Percentiles rank a stretch among this genome's conserved stretches.
phyloP scores from a whole-genome alignment of 2,113 vertebrate species.

The Rhinogobius similis region DNA sequence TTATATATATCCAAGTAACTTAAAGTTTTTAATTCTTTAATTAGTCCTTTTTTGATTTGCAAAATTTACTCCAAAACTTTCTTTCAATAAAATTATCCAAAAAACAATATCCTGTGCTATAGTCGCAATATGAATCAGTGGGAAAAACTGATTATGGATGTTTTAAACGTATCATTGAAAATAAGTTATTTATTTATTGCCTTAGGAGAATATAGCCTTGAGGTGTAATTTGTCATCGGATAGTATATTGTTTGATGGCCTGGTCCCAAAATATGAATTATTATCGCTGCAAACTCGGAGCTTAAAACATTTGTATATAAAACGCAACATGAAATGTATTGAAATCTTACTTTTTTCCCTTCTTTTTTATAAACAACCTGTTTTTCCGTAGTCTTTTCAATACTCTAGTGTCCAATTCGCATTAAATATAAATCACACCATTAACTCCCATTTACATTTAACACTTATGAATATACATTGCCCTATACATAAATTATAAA shows the following conservation, averaged over 20 bases:
- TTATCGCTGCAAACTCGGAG: background rate
- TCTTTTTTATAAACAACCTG: background rate
- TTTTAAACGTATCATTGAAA: background rate
- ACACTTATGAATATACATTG: constrained; percentile 5
- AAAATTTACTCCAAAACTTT: too few species aligned
- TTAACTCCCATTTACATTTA: constrained; percentile 6
- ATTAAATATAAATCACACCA: background rate
- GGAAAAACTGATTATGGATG: background rate
- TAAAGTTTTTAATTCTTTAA: too few species aligned
- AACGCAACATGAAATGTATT: too few species aligned
- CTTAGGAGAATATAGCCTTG: background rate
- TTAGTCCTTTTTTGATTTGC: too few species aligned
- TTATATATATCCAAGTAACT: too few species aligned
- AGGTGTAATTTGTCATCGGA: too few species aligned
- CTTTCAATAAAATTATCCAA: too few species aligned
- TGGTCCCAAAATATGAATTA: background rate
- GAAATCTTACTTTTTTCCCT: background rate
- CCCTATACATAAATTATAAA: background rate
- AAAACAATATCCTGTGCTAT: too few species aligned
- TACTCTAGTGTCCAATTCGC: background rate
- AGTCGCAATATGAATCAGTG: too few species aligned
- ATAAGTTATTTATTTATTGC: background rate
- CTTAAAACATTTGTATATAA: too few species aligned
- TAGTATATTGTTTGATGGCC: background rate
- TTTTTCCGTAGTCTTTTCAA: background rate